Percentiles rank a stretch among this genome's conserved stretches.
Evolutionary conservation across 2,888 invertebrate genomes (phyloP).

Genomic region (Augochlorella aurata): DNA sequence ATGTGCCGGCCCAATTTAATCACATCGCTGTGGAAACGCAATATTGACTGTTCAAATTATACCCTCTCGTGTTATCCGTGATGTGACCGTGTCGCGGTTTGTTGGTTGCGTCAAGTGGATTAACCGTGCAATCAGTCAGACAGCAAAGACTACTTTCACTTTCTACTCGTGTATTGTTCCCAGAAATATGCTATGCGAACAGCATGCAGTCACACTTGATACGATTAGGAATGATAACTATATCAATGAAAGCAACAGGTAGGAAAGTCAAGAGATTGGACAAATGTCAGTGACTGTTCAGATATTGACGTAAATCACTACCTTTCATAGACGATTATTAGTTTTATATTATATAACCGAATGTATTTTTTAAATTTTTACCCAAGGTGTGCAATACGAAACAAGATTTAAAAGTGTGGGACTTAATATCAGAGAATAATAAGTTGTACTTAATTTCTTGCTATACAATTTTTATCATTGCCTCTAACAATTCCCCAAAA

Average conservation of each 20-base stretch:
- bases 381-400: too few relatives aligned
- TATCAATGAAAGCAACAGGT: not conserved
- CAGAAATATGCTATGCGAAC: not conserved
- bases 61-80: not conserved
- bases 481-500: too few relatives aligned
- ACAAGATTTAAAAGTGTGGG: too few relatives aligned
- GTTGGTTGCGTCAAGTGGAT: not conserved
- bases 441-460: too few relatives aligned
- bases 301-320: not conserved
- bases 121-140: not conserved
- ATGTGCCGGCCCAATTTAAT: conserved; percentile 33
- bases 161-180: not conserved
- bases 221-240: not conserved
- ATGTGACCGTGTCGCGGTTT: not conserved
- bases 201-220: not conserved
- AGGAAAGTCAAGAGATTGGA: not conserved
- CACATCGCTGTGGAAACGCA: conserved; percentile 5
- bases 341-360: too few relatives aligned
- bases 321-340: too few relatives aligned
- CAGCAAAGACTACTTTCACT: not conserved
- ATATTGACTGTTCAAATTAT: conserved; percentile 18
- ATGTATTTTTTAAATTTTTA: too few relatives aligned
- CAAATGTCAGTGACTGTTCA: not conserved
- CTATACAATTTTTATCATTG: too few relatives aligned
- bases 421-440: too few relatives aligned